These are phyloP conservation scores for Ibidorhyncha struthersii DNA, from an alignment of 2,113 vertebrate genomes.

Conservation along the genomic window DNA sequence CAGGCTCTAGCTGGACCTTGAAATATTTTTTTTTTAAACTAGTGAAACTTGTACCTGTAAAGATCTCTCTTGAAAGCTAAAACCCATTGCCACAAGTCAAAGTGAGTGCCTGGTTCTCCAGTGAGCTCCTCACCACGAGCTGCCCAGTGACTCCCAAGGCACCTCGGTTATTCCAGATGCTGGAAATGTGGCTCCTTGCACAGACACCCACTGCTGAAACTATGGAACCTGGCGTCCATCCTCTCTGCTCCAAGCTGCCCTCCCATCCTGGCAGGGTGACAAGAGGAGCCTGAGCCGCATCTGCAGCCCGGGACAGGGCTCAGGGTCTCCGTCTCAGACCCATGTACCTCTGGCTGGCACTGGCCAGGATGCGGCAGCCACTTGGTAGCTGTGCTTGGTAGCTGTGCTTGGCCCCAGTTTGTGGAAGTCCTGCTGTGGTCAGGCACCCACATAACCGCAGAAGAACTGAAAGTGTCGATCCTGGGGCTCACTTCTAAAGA, in stretches of 20 bases:
- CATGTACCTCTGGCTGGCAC: background rate
- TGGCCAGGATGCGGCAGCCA: background rate
- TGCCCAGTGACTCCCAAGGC: background rate
- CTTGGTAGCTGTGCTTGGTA: background rate
- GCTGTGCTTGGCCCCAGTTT: background rate
- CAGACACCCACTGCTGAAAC: background rate
- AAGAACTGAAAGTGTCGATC: background rate
- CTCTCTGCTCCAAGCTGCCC: too few relatives aligned
- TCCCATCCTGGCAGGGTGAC: background rate
- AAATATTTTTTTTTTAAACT: background rate
- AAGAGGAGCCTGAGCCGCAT: background rate
- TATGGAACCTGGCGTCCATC: fast-evolving
- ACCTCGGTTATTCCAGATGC: background rate
- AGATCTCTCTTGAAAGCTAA: background rate
- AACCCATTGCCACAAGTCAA: background rate
- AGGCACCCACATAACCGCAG: fast-evolving
- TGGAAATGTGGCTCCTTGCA: fast-evolving
- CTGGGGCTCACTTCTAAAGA: fast-evolving
- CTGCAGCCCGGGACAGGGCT: background rate
- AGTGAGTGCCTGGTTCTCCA: background rate
- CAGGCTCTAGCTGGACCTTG: background rate
- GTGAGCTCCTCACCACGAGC: background rate
- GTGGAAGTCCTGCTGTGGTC: background rate
- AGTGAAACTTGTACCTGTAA: background rate
- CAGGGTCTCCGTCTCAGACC: fast-evolving